These are phyloP conservation scores for Tachina fera DNA, from an alignment of 2,888 invertebrate genomes.

Conservation along the genomic window DNA sequence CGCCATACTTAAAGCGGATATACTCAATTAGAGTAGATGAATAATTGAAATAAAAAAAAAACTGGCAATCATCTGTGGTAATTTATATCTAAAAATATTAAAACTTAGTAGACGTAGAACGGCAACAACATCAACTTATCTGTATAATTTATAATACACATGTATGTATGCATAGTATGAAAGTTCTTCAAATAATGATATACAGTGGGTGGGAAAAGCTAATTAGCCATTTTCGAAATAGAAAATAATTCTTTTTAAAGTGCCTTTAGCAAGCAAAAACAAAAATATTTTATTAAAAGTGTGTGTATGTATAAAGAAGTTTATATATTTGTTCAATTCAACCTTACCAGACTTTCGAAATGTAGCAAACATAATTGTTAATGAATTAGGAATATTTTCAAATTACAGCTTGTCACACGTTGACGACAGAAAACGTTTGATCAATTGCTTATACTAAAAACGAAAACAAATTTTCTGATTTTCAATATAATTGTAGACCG, in stretches of 20 bases:
- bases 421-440: too few relatives aligned
- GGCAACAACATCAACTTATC: slow-evolving; percentile 16
- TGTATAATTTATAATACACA: background rate
- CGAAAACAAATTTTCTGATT: too few relatives aligned
- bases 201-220: slow-evolving; percentile 16
- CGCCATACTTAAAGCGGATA: slow-evolving; percentile 80
- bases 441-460: too few relatives aligned
- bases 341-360: too few relatives aligned
- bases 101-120: slow-evolving; percentile 37
- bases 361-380: too few relatives aligned
- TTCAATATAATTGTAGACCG: too few relatives aligned
- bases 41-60: slow-evolving; percentile 43
- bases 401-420: too few relatives aligned
- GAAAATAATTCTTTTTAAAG: background rate
- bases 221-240: background rate
- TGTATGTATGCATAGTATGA: background rate
- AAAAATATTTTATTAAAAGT: too few relatives aligned
- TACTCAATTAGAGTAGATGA: slow-evolving; percentile 76
- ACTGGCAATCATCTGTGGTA: slow-evolving; percentile 56
- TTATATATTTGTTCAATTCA: too few relatives aligned
- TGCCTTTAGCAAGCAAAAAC: too few relatives aligned
- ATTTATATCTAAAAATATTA: slow-evolving; percentile 66
- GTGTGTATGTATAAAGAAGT: too few relatives aligned
- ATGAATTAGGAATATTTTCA: too few relatives aligned
- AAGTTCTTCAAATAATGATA: background rate